Conservation (phyloP, 2,113 vertebrate genomes). For the Oryzias melastigma region DNA sequence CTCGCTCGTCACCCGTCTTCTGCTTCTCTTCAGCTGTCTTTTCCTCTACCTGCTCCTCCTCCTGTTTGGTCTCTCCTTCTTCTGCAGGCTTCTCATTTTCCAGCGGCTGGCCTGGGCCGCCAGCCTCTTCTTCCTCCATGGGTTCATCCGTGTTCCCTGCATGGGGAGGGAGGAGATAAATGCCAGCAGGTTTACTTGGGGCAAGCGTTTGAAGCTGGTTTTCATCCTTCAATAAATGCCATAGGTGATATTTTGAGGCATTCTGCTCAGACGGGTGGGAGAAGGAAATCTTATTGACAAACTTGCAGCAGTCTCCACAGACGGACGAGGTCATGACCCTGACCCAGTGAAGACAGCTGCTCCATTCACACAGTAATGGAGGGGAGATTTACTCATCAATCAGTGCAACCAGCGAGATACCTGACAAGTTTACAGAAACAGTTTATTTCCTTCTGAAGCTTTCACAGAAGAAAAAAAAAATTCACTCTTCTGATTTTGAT, state of each 20-base stretch:
- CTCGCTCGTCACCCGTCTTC: conserved; percentile 51
- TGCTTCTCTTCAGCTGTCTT: conserved; percentile 28
- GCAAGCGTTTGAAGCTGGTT: conserved; percentile 32
- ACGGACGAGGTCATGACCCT: conserved; percentile 11
- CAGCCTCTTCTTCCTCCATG: conserved; percentile 55
- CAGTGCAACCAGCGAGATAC: conserved; percentile 6
- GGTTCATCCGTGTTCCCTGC: conserved; percentile 52
- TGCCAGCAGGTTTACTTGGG: conserved; percentile 33
- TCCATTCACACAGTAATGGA: conserved; percentile 15
- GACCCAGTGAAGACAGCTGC: conserved; percentile 25
- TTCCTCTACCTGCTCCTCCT: conserved; percentile 18
- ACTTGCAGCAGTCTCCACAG: conserved; percentile 19
- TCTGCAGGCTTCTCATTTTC: conserved; percentile 15
- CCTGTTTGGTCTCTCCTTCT: conserved; percentile 17
- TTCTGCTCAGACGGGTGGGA: conserved; percentile 30
- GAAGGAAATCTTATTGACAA: conserved; percentile 53
- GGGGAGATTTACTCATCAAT: background rate
- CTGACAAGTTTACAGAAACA: background rate
- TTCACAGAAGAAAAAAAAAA: too few relatives aligned
- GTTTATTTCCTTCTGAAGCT: background rate
- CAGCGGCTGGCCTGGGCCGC: conserved; percentile 41
- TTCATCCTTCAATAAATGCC: conserved; percentile 39
- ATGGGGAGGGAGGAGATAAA: conserved; percentile 36
- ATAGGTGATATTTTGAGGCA: conserved; percentile 44
- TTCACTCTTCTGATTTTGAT: too few relatives aligned